These are phyloP conservation scores for Cyanistes caeruleus DNA, from an alignment of 2,113 vertebrate species.

Conservation along the genomic window DNA sequence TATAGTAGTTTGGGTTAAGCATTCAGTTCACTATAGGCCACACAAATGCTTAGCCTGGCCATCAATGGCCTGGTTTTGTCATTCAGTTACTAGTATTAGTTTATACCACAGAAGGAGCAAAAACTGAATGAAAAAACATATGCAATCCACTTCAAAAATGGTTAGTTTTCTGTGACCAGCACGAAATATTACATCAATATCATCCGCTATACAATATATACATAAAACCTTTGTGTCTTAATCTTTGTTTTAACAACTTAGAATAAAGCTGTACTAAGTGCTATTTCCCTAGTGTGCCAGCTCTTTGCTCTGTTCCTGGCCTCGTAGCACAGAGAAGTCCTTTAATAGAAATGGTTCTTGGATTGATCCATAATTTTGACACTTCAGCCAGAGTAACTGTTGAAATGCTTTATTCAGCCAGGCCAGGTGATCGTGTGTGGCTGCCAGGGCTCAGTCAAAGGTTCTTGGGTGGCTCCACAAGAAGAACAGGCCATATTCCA, in stretches of 20 bases:
- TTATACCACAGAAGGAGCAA: slow-evolving; percentile 37
- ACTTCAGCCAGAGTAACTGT: neutral
- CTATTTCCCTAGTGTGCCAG: slow-evolving; percentile 3
- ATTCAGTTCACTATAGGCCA: slow-evolving; percentile 22
- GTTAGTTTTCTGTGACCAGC: slow-evolving; percentile 67
- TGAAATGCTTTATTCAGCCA: slow-evolving; percentile 45
- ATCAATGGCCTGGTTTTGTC: slow-evolving; percentile 16
- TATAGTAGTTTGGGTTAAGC: slow-evolving; percentile 45
- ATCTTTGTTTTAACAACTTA: slow-evolving; percentile 48
- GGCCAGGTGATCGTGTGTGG: neutral
- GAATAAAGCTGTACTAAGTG: slow-evolving; percentile 51
- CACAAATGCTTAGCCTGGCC: slow-evolving; percentile 6
- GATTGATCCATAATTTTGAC: slow-evolving; percentile 11
- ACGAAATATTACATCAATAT: slow-evolving; percentile 63
- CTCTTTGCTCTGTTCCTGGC: slow-evolving; percentile 30
- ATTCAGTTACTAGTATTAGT: slow-evolving; percentile 61
- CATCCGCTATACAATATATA: slow-evolving; percentile 61
- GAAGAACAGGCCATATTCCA: slow-evolving; percentile 91
- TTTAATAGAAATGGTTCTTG: neutral
- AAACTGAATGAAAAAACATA: slow-evolving; percentile 40
- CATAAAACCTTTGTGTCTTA: slow-evolving; percentile 42
- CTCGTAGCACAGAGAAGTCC: neutral
- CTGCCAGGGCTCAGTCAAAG: slow-evolving; percentile 75
- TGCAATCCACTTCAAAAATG: slow-evolving; percentile 53
- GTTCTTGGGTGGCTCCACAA: slow-evolving; percentile 87